A percentile compares a stretch with the other conserved stretches of the same genome.
phyloP scores from a whole-genome alignment of 1,140 invertebrate species.

The Mizuhopecten yessoensis region DNA sequence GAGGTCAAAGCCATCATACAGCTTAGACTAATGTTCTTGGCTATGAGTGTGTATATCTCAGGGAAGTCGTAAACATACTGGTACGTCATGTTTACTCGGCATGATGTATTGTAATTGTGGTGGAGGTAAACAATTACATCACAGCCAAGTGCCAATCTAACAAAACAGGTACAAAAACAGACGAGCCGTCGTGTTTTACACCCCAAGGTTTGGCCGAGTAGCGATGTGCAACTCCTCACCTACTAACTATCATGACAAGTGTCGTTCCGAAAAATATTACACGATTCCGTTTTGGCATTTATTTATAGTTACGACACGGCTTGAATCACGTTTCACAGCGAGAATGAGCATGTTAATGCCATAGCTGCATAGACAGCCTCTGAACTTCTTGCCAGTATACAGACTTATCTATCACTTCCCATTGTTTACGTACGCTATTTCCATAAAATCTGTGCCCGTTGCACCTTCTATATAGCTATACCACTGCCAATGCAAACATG shows the following conservation, averaged over 20 bases:
- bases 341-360: constrained; percentile 23
- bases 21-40: constrained; percentile 17
- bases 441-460: neutral
- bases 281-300: constrained; percentile 18
- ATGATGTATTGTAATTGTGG: constrained; percentile 39
- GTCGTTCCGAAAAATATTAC: constrained; percentile 17
- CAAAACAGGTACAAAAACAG: constrained; percentile 34
- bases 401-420: neutral
- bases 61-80: constrained; percentile 14
- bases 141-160: constrained; percentile 32
- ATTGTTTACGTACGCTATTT: constrained; percentile 26
- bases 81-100: neutral
- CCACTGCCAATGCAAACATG: neutral
- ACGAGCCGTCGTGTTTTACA: neutral
- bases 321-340: constrained; percentile 26
- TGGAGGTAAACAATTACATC: constrained; percentile 21
- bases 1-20: constrained; percentile 22
- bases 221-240: constrained; percentile 30
- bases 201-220: neutral
- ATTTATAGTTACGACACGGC: constrained; percentile 26
- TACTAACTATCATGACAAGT: constrained; percentile 18
- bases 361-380: neutral
- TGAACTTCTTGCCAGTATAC: neutral
- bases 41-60: constrained; percentile 8
- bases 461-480: neutral